phyloP scores from a whole-genome alignment of 2,113 vertebrate species.

The Hydropotes inermis region DNA sequence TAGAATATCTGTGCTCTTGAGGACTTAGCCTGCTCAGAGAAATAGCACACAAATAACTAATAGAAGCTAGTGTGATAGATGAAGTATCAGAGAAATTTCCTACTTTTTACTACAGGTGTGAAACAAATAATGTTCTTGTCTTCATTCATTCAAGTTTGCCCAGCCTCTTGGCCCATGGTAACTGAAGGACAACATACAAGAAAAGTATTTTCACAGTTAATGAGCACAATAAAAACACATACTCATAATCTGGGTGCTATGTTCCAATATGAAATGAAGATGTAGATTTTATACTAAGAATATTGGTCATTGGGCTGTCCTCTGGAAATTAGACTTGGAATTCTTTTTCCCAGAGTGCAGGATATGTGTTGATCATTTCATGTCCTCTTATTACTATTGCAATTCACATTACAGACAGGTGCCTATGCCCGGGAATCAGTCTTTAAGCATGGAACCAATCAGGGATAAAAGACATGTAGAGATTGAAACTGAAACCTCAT shows the following conservation, averaged over 20 bases:
- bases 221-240: background rate
- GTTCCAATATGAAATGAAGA: background rate
- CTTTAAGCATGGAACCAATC: slow-evolving; percentile 21
- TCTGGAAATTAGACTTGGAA: background rate
- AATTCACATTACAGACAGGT: background rate
- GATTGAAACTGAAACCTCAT: slow-evolving; percentile 60
- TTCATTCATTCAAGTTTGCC: background rate
- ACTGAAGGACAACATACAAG: background rate
- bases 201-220: background rate
- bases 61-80: background rate
- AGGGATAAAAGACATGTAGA: slow-evolving; percentile 38
- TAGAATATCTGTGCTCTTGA: background rate
- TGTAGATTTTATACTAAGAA: background rate
- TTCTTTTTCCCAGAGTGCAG: background rate
- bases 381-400: background rate
- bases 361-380: background rate
- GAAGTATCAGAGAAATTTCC: background rate
- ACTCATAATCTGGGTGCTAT: background rate
- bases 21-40: background rate
- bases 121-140: slow-evolving; percentile 8
- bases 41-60: slow-evolving; percentile 31
- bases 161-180: background rate
- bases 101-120: background rate
- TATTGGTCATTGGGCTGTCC: background rate
- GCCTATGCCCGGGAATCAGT: background rate